Base-by-base conservation (phyloP, 2,888 invertebrate species). In the Ormyrus pomaceus region DNA sequence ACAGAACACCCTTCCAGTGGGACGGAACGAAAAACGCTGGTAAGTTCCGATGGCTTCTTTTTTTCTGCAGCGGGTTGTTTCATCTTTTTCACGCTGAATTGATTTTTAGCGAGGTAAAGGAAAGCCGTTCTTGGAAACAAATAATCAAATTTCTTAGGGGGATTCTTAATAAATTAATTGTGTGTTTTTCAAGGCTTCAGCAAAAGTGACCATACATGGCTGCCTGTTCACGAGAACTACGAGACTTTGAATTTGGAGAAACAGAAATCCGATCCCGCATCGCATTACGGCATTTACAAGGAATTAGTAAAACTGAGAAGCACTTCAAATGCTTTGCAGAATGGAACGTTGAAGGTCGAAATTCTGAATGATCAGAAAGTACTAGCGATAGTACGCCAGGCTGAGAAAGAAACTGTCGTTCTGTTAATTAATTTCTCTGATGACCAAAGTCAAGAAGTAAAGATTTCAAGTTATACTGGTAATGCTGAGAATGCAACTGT, bases 1-100 rank as follows among this genome's bases (percentile, higher is more conserved):
- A 92, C 83, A 92, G 97, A 50, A 95, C 96, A 0, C 97, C 97
- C 0, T 96, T 95, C 90, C 96, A 96, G 86, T 97, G 97, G 97
- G 93, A 92, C 84, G 87, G 91, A 10, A 89, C 92, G 0, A 88
- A 84, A 45, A 93, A 93, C 85, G 94, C 95, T 75, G 95, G 95
- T 89, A 85, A 71, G 68, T 55, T 50, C 1, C 19, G 19, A 19
- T 19, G 19, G 19, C 19, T 19, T 19, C 19, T 1, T 19, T 19
- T 19, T 19, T 19, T 19, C 19, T 19, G 19, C 19, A 1, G 19
- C 19, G 19, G 19, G 2, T 19, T 19, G 1, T 19, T 19, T 19
- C 1, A 19, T 19, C 19, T 19, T 19, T 19, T 19, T 1, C 19
- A 19, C 19, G 19, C 2, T 19, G 19, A 19, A 19, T 19, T 19